phyloP scores from a whole-genome alignment of 2,888 invertebrate genomes.

The Acrobasis suavella region DNA sequence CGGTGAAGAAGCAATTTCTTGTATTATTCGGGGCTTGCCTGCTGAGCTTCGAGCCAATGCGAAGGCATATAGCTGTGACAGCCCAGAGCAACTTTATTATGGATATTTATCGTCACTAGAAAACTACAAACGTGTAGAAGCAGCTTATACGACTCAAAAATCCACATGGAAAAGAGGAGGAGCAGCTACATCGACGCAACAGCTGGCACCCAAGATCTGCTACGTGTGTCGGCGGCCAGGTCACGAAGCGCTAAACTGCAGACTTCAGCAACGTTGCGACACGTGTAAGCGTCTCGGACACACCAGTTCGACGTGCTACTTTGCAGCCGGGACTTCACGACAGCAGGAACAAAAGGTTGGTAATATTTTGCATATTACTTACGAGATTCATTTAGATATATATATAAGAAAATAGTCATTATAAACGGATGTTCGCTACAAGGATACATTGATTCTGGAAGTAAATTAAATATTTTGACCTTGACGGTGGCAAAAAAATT shows the following conservation, averaged over 20 bases:
- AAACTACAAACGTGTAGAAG: conserved; percentile 30
- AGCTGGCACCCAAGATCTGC: conserved; percentile 25
- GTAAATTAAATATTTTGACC: conserved; percentile 7
- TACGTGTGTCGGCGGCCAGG: conserved; percentile 30
- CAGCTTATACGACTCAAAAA: neutral
- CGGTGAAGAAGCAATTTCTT: conserved; percentile 35
- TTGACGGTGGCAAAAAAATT: neutral
- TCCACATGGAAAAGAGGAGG: neutral
- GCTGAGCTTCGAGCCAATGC: conserved; percentile 33
- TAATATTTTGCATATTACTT: conserved; percentile 8
- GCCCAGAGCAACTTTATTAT: conserved; percentile 34
- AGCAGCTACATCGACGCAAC: conserved; percentile 27
- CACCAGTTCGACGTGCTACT: conserved; percentile 29
- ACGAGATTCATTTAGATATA: conserved; percentile 11
- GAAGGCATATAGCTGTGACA: conserved; percentile 35
- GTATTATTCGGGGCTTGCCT: conserved; percentile 35
- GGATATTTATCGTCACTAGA: conserved; percentile 32
- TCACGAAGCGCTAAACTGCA: conserved; percentile 26
- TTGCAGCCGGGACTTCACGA: conserved; percentile 12
- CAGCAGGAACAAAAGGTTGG: conserved; percentile 25
- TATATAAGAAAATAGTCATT: conserved; percentile 24
- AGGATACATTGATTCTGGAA: conserved; percentile 23
- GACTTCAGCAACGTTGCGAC: conserved; percentile 23
- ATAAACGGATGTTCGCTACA: conserved; percentile 14
- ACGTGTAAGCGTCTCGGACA: conserved; percentile 24